These are phyloP conservation scores for Zosterops pallidus DNA, from an alignment of 2,113 vertebrate genomes.

Conservation along the genomic window DNA sequence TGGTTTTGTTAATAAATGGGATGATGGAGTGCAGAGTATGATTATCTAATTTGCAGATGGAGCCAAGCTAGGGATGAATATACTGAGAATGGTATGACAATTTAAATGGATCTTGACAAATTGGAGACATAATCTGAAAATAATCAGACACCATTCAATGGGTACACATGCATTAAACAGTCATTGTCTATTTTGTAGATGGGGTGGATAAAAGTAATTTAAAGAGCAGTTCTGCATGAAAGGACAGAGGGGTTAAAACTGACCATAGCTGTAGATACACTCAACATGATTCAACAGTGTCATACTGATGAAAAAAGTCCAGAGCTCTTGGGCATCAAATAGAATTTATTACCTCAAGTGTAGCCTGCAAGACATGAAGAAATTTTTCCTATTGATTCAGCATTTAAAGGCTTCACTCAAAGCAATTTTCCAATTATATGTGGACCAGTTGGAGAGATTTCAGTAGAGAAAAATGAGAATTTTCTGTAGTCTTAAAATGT, in stretches of 20 bases:
- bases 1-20: neutral
- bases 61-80: neutral
- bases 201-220: neutral
- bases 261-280: neutral
- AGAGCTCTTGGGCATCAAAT: neutral
- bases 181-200: neutral
- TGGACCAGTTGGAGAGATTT: neutral
- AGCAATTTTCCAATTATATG: slow-evolving; percentile 40
- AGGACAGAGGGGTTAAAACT: neutral
- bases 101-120: neutral
- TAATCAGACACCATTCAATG: neutral
- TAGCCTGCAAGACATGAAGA: neutral
- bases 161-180: neutral
- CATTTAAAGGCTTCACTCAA: slow-evolving; percentile 22
- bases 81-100: neutral
- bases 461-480: slow-evolving; percentile 41
- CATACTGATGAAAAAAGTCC: neutral
- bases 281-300: neutral
- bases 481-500: neutral
- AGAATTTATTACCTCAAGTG: neutral
- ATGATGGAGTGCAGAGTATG: neutral
- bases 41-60: neutral
- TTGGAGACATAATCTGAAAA: neutral
- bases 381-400: slow-evolving; percentile 33
- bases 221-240: neutral